Conservation (phyloP, 1,140 invertebrate genomes). For the Lasioglossum albipes region DNA sequence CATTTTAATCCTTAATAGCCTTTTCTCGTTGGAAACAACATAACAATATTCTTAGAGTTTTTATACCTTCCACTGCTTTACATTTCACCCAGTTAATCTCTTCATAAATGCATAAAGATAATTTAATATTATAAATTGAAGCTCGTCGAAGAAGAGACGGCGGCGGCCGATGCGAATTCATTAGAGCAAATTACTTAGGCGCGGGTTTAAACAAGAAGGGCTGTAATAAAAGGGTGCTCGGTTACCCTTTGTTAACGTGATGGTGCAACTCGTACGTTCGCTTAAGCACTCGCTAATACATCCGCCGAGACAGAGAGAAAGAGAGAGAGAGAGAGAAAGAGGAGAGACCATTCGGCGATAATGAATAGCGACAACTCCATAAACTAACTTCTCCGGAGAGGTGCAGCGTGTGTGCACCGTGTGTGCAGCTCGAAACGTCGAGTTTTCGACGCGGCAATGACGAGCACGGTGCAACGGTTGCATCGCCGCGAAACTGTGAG, state of each 20-base stretch:
- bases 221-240: slow-evolving; percentile 64
- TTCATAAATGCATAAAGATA: too few relatives aligned
- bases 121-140: not conserved
- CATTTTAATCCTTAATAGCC: too few relatives aligned
- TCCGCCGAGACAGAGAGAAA: slow-evolving; percentile 47
- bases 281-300: slow-evolving; percentile 68
- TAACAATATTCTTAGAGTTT: too few relatives aligned
- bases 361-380: slow-evolving; percentile 72
- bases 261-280: slow-evolving; percentile 56
- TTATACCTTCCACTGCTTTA: too few relatives aligned
- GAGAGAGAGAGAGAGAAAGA: slow-evolving; percentile 24
- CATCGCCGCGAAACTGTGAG: not conserved
- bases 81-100: too few relatives aligned
- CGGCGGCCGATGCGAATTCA: slow-evolving; percentile 56
- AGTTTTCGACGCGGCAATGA: slow-evolving; percentile 27
- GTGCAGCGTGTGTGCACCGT: not conserved
- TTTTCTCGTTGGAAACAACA: too few relatives aligned
- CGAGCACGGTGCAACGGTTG: not conserved
- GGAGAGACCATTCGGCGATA: slow-evolving; percentile 60
- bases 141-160: not conserved
- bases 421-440: too few relatives aligned
- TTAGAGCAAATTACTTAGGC: slow-evolving; percentile 65
- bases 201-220: slow-evolving; percentile 57
- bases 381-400: slow-evolving; percentile 57
- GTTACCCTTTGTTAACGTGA: slow-evolving; percentile 70